Conservation (phyloP, 30 jellyfish, hydroid and myxozoan species). For the Clytia hemisphaerica region DNA sequence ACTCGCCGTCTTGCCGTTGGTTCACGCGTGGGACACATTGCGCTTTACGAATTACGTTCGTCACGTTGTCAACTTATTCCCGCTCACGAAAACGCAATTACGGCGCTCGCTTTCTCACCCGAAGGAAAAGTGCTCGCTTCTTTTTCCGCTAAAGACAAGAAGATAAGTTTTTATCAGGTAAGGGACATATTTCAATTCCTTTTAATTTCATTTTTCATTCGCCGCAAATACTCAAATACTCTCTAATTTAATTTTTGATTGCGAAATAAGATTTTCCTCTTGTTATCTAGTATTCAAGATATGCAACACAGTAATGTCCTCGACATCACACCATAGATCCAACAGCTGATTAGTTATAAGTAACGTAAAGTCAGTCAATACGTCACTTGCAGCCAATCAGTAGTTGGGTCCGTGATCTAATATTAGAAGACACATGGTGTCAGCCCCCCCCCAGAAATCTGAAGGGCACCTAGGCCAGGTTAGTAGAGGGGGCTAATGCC, state of each 20-base stretch:
- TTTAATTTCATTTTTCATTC: not conserved
- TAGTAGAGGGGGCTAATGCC: no score
- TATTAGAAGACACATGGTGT: no score
- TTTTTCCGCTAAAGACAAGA: slow-evolving; percentile 59
- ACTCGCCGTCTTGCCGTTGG: slow-evolving; percentile 99
- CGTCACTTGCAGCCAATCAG: no score
- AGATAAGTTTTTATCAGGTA: slow-evolving; percentile 89
- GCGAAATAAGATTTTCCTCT: not conserved
- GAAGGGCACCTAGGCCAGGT: no score
- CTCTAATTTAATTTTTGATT: not conserved
- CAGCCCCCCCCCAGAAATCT: no score
- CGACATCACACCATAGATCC: no score
- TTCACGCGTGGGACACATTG: slow-evolving; percentile 87
- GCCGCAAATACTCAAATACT: not conserved
- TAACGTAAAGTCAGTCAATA: no score
- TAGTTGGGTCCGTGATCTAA: no score
- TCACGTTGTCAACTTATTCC: slow-evolving; percentile 84
- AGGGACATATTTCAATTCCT: not conserved
- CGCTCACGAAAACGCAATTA: slow-evolving; percentile 67
- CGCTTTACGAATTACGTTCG: slow-evolving; percentile 84
- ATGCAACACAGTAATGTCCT: no score
- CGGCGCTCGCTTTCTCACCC: slow-evolving; percentile 80
- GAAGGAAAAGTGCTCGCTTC: slow-evolving; percentile 97
- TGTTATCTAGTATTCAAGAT: no score
- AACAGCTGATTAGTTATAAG: no score